Evolutionary conservation across 2,888 invertebrate species (phyloP).

Genomic region (Venusia cambrica): DNA sequence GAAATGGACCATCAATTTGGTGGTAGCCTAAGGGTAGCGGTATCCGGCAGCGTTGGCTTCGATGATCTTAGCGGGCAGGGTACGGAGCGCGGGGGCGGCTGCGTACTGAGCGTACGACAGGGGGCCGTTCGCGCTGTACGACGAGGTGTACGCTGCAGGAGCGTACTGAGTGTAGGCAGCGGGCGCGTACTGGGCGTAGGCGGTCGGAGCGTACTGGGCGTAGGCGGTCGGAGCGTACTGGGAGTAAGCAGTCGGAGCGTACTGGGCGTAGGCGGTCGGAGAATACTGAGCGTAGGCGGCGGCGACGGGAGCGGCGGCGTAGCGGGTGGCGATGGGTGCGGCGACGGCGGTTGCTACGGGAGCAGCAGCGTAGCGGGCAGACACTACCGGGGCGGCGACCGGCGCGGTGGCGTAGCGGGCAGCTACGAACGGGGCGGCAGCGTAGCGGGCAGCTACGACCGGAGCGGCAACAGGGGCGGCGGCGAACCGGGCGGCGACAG

Average conservation of each 20-base stretch:
- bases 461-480: conserved; percentile 34
- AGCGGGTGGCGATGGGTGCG: conserved; percentile 25
- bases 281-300: no score
- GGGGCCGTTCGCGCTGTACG: conserved; percentile 31
- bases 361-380: conserved; percentile 31
- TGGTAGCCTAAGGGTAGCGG: conserved; percentile 58
- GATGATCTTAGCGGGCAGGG: conserved; percentile 85
- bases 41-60: conserved; percentile 63
- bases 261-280: conserved; percentile 28
- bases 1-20: conserved; percentile 46
- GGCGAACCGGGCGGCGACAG: conserved; percentile 32
- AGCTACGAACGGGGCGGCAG: conserved; percentile 38
- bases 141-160: conserved; percentile 27
- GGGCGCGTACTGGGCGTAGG: conserved; percentile 35
- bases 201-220: no score
- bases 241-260: conserved; percentile 37
- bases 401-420: conserved; percentile 43
- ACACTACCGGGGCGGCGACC: conserved; percentile 23
- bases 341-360: conserved; percentile 33
- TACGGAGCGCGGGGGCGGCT: conserved; percentile 75
- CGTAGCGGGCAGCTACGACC: conserved; percentile 23
- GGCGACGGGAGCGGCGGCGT: conserved; percentile 35
- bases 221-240: conserved; percentile 30
- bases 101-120: conserved; percentile 32
- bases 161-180: conserved; percentile 25